These are phyloP conservation scores for Synergus gifuensis DNA, from an alignment of 2,888 invertebrate genomes.

Conservation along the genomic window DNA sequence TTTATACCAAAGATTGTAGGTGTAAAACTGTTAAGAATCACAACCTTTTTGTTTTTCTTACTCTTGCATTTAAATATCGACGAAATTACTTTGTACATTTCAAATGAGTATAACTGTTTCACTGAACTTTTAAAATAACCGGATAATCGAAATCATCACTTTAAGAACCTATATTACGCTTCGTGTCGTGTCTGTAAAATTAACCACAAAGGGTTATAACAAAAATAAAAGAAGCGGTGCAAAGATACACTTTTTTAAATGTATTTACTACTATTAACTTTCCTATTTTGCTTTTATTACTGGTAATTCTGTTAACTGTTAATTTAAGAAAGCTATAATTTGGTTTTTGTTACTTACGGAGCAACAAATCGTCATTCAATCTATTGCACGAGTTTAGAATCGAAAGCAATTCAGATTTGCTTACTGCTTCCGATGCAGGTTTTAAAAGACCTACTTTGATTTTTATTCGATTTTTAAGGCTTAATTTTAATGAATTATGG, in stretches of 20 bases:
- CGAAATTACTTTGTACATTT: constrained; percentile 41
- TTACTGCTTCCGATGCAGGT: neutral
- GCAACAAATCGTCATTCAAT: constrained; percentile 23
- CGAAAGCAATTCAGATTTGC: neutral
- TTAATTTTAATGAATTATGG: constrained; percentile 14
- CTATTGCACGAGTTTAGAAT: constrained; percentile 32
- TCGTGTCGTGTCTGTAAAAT: constrained; percentile 47
- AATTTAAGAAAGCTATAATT: constrained; percentile 13
- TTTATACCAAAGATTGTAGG: constrained; percentile 39
- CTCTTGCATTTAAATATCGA: constrained; percentile 35
- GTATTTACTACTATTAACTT: constrained; percentile 43
- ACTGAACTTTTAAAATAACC: neutral
- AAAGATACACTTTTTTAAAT: constrained; percentile 53
- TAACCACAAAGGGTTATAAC: constrained; percentile 61
- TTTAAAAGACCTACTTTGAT: constrained; percentile 6
- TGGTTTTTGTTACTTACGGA: constrained; percentile 1
- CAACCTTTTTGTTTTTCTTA: constrained; percentile 26
- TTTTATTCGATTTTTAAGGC: neutral
- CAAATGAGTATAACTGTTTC: constrained; percentile 37
- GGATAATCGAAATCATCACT: constrained; percentile 29
- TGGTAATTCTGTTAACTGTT: neutral
- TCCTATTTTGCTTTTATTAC: neutral
- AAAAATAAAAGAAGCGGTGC: constrained; percentile 59
- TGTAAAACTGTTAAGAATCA: constrained; percentile 37
- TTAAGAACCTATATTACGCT: constrained; percentile 32